phyloP scores from a whole-genome alignment of 2,888 invertebrate genomes.

The Pyrgus malvae region DNA sequence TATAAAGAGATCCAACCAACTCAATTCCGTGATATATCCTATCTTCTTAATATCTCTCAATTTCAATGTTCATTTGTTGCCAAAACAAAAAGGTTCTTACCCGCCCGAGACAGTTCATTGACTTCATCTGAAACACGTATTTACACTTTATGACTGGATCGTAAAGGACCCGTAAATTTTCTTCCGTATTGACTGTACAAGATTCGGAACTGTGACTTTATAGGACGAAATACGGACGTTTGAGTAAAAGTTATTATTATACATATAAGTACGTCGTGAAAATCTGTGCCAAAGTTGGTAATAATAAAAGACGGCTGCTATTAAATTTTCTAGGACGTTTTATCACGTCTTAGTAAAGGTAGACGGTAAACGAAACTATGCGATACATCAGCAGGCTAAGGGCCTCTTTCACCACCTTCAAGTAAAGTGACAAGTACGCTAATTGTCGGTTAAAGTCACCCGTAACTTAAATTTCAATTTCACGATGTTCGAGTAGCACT shows the following conservation, averaged over 20 bases:
- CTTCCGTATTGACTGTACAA: constrained; percentile 38
- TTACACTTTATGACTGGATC: constrained; percentile 44
- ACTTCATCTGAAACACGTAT: constrained; percentile 39
- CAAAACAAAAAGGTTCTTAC: constrained; percentile 5
- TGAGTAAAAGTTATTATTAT: constrained; percentile 2
- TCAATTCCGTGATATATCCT: too few relatives aligned
- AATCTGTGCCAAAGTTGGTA: constrained; percentile 1
- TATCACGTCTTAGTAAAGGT: too few relatives aligned
- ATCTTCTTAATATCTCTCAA: neutral
- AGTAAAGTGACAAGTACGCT: too few relatives aligned
- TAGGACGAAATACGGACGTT: neutral
- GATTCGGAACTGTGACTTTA: neutral
- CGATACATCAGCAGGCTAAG: too few relatives aligned
- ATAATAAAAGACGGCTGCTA: neutral
- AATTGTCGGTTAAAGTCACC: too few relatives aligned
- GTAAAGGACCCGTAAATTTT: constrained; percentile 45
- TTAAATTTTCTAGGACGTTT: too few relatives aligned
- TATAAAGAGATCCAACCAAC: too few relatives aligned
- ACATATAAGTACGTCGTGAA: too few relatives aligned
- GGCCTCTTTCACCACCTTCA: too few relatives aligned
- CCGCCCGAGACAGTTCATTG: constrained; percentile 34
- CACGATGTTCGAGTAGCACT: too few relatives aligned
- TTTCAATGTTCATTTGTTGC: constrained; percentile 1
- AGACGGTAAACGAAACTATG: too few relatives aligned
- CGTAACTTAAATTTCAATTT: too few relatives aligned